These are phyloP conservation scores for Herminia tarsipennalis DNA, from an alignment of 2,888 invertebrate species.

Conservation along the genomic window DNA sequence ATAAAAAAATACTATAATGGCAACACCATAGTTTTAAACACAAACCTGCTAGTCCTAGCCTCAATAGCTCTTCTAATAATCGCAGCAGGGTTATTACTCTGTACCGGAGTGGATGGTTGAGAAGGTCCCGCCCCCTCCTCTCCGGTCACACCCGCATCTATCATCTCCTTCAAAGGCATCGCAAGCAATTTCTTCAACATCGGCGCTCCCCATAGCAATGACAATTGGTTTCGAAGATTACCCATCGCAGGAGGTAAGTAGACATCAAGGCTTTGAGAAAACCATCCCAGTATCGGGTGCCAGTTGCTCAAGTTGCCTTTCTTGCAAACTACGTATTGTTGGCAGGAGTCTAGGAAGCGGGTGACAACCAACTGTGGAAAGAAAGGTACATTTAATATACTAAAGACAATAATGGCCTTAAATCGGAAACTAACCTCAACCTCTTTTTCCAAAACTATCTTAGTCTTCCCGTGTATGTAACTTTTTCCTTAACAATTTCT, in stretches of 20 bases:
- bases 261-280: slow-evolving; percentile 90
- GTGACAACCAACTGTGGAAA: slow-evolving; percentile 91
- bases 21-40: not conserved
- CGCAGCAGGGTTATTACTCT: slow-evolving; percentile 74
- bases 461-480: no score
- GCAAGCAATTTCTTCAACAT: slow-evolving; percentile 74
- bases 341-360: slow-evolving; percentile 94
- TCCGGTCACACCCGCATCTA: slow-evolving; percentile 74
- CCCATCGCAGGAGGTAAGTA: slow-evolving; percentile 90
- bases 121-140: slow-evolving; percentile 84
- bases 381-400: not conserved
- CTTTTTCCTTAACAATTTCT: no score
- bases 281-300: slow-evolving; percentile 99
- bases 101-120: slow-evolving; percentile 78
- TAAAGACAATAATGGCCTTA: no score
- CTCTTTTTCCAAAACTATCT: no score
- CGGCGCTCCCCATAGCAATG: slow-evolving; percentile 88
- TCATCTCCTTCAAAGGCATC: slow-evolving; percentile 79
- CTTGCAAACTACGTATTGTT: slow-evolving; percentile 96
- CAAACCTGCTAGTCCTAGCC: slow-evolving; percentile 83
- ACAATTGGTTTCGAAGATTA: slow-evolving; percentile 88
- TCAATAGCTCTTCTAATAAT: slow-evolving; percentile 80
- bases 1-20: no score
- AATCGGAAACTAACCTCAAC: no score
- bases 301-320: slow-evolving; percentile 97